Evolutionary conservation across 2,113 vertebrate species (phyloP).

Genomic region (Antechinus stuartii): DNA sequence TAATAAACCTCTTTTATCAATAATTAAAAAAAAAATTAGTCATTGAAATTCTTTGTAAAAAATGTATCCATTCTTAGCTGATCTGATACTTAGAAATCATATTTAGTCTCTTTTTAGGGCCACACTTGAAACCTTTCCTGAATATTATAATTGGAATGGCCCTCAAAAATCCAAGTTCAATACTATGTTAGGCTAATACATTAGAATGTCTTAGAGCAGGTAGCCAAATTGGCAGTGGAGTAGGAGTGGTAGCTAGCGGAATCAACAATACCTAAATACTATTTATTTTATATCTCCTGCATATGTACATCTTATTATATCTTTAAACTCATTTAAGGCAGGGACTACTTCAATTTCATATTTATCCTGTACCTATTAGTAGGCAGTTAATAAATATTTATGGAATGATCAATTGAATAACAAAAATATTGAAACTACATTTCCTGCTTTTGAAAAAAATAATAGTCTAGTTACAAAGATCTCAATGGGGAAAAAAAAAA

Average conservation of each 20-base stretch:
- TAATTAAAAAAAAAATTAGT: background rate
- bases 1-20: too few relatives aligned
- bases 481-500: background rate
- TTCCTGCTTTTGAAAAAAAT: background rate
- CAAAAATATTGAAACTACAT: background rate
- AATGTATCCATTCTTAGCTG: background rate
- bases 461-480: background rate
- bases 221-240: background rate
- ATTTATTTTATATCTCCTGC: background rate
- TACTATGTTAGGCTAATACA: background rate
- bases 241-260: background rate
- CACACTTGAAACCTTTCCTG: background rate
- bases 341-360: background rate
- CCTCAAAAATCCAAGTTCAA: background rate
- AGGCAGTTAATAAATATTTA: background rate
- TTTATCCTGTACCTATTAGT: background rate
- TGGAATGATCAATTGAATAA: background rate
- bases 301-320: background rate
- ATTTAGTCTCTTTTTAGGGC: background rate
- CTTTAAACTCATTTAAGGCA: background rate
- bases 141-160: background rate
- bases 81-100: background rate
- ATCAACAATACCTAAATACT: background rate
- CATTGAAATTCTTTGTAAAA: background rate
- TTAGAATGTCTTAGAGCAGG: background rate